These are phyloP conservation scores for Atrichornis clamosus DNA, from an alignment of 2,113 vertebrate genomes.

Conservation along the genomic window DNA sequence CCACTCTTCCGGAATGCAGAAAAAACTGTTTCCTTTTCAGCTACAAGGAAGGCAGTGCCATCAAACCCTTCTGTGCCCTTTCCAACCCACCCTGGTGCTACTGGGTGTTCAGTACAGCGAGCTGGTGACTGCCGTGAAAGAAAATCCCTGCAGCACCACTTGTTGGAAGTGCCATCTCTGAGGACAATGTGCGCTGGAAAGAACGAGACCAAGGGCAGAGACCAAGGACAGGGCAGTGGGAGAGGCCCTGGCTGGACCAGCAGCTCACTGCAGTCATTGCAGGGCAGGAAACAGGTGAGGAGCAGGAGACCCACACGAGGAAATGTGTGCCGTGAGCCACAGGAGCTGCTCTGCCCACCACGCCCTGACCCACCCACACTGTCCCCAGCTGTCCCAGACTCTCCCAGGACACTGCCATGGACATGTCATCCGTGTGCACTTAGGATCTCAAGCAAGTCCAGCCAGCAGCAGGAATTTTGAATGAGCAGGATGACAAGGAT, in stretches of 20 bases:
- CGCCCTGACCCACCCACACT: not conserved
- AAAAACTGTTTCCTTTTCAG: not conserved
- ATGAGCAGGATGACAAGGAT: not conserved
- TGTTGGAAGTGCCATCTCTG: not conserved
- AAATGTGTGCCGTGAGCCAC: fast-evolving
- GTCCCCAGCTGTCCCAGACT: not conserved
- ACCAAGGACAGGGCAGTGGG: not conserved
- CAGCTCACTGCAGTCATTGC: fast-evolving
- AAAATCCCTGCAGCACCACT: not conserved
- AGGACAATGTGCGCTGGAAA: not conserved
- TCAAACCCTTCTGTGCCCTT: not conserved
- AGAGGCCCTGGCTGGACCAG: not conserved
- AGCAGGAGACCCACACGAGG: not conserved
- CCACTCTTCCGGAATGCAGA: not conserved
- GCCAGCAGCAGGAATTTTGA: not conserved
- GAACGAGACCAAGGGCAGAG: too few species aligned
- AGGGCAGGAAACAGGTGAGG: fast-evolving
- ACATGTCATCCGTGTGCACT: not conserved
- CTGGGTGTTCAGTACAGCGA: fast-evolving
- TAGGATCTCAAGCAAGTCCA: not conserved
- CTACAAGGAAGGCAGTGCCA: not conserved
- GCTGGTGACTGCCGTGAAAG: fast-evolving
- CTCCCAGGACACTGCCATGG: not conserved
- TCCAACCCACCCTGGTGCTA: not conserved
- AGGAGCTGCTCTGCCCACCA: not conserved